A percentile compares a stretch with the other conserved stretches of the same genome.
Conservation (phyloP, 2,888 invertebrate genomes). For the Crepidodera aurea region DNA sequence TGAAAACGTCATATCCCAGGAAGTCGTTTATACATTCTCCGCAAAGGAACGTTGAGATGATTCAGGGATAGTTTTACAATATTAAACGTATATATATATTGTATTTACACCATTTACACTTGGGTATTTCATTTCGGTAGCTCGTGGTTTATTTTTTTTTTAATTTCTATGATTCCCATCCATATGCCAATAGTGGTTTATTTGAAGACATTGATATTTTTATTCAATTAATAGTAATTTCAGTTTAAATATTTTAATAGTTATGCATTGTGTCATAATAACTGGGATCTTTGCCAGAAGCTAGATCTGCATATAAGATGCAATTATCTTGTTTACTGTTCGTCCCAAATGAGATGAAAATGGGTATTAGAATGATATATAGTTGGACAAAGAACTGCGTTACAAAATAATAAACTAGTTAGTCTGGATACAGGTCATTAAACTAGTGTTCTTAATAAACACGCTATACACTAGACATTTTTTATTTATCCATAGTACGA, state of each 20-base stretch:
- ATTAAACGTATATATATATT: no score
- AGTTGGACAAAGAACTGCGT: background rate
- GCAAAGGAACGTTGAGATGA: background rate
- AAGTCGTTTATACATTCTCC: conserved; percentile 11
- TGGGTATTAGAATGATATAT: conserved; percentile 4
- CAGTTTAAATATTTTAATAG: no score
- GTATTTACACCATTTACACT: no score
- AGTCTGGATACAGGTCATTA: background rate
- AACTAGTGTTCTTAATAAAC: conserved; percentile 5
- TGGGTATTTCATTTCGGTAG: no score
- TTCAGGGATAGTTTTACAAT: background rate
- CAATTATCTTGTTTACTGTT: conserved; percentile 2
- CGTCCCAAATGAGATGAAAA: conserved; percentile 3
- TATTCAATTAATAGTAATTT: no score
- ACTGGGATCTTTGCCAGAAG: background rate
- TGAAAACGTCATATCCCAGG: conserved; percentile 14
- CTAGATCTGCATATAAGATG: background rate
- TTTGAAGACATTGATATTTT: no score
- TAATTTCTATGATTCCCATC: no score
- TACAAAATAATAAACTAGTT: conserved; percentile 1
- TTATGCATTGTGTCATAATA: no score
- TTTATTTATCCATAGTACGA: no score
- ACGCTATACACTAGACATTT: no score
- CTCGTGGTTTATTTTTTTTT: no score
- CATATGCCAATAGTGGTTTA: no score